These are phyloP conservation scores for Anguilla megastoma DNA, from an alignment of 2,797 vertebrate species.

Conservation along the genomic window DNA sequence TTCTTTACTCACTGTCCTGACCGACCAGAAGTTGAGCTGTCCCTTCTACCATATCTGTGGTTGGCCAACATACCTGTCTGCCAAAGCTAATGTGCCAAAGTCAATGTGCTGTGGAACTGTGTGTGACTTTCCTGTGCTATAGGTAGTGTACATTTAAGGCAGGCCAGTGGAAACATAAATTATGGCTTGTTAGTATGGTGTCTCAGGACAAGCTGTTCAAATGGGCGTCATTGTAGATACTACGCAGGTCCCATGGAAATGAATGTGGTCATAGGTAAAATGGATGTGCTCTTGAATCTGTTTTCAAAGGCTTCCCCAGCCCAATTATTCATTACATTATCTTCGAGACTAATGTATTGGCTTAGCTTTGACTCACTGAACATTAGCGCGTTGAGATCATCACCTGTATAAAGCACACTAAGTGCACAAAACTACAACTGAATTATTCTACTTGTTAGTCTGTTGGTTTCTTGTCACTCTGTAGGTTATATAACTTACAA, in stretches of 20 bases:
- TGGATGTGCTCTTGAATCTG: not conserved
- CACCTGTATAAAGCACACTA: not conserved
- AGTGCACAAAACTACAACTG: not conserved
- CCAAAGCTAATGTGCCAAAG: not conserved
- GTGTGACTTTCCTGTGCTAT: not conserved
- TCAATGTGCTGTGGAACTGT: not conserved
- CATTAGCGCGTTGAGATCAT: not conserved
- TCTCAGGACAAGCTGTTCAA: not conserved
- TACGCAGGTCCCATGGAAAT: not conserved
- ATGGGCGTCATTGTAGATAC: not conserved
- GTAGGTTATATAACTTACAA: not conserved
- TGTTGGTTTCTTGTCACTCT: not conserved
- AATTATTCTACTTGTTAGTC: not conserved
- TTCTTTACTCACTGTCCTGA: not conserved
- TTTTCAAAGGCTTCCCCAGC: not conserved
- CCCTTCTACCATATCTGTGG: not conserved
- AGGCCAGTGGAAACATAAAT: not conserved
- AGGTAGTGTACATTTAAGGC: not conserved
- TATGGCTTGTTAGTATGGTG: not conserved
- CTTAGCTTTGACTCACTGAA: not conserved
- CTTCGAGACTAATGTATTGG: not conserved
- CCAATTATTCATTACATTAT: not conserved
- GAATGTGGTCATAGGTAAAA: not conserved
- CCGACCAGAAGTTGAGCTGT: not conserved
- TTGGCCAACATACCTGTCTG: not conserved